Evolutionary conservation across 2,113 vertebrate genomes (phyloP), one percentile per base, ranked within the genome.

Genomic region (Glaucidium brasilianum): DNA sequence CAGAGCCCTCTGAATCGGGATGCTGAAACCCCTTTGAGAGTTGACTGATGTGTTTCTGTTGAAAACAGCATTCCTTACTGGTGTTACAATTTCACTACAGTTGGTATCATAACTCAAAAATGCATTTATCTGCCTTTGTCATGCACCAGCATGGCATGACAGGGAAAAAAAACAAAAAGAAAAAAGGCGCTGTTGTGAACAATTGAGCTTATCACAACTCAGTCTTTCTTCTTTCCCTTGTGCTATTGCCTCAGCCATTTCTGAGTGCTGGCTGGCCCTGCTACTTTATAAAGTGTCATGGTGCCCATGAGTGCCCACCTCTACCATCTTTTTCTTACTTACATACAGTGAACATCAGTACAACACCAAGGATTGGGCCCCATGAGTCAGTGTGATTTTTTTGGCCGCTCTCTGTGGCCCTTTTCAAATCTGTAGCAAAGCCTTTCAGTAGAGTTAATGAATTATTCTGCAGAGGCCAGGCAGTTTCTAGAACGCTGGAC

Each of bases 381-480:
- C 53, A 49, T 23, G 34, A 89, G 60, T 64, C 85, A 68, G 43
- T 27, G 58, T 50, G 77, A 56, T 27, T 62, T 93, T 35, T 97
- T 94, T 74, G 52, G 37, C 47, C 20, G 5, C 29, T 68, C 62
- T 79, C 67, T 74, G 23, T 66, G 75, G 47, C 34, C 39, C 64
- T 80, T 90, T 92, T 67, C 80, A 84, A 92, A 91, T 67, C 22
- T 32, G 47, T 37, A 92, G 67, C 53, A 87, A 91, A 92, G 73
- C 52, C 66, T 95, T 94, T 94, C 91, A 87, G 69, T 34, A 66
- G 76, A 94, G 73, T 74, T 81, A 95, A 68, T 89, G 86, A 94
- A 69, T 81, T 89, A 45, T 87, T 89, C 68, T 89, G 69, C 88
- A 96, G 66, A 81, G 64, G 77, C 39, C 39, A 55, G 73, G 43